phyloP scores from a whole-genome alignment of 2,797 vertebrate species.

The Ctenopoma multispine region DNA sequence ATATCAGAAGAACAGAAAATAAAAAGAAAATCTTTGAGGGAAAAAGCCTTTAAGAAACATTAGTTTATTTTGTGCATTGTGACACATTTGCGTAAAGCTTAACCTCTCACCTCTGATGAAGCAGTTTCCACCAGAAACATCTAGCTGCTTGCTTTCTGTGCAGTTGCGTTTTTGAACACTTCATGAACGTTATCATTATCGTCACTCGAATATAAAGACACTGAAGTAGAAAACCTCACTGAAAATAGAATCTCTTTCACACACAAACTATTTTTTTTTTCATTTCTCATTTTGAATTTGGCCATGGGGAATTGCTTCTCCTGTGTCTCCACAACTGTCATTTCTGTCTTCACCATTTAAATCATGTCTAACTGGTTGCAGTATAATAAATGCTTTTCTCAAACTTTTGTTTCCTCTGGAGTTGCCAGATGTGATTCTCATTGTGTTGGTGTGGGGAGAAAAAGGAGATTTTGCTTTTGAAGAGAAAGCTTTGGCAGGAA shows the following conservation, averaged over 20 bases:
- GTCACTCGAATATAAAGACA: not conserved
- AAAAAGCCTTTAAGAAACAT: too few species aligned
- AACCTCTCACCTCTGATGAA: not conserved
- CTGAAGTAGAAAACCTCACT: not conserved
- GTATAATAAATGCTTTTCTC: conserved; percentile 60
- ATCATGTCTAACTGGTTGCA: conserved; percentile 38
- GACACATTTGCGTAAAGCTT: not conserved
- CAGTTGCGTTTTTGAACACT: not conserved
- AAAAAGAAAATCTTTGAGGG: not conserved
- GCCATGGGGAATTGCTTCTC: conserved; percentile 1
- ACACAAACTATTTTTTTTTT: conserved; percentile 7
- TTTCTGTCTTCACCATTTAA: conserved; percentile 40
- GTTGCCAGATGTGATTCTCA: conserved; percentile 61
- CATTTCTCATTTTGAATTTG: conserved; percentile 29
- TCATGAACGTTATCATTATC: not conserved
- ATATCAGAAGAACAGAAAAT: not conserved
- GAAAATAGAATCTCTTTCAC: not conserved
- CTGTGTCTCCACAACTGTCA: conserved; percentile 23
- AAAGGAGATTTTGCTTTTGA: conserved; percentile 65
- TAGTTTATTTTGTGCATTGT: not conserved
- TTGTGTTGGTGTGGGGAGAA: conserved; percentile 52
- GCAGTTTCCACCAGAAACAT: conserved; percentile 10
- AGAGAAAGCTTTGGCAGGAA: conserved; percentile 71
- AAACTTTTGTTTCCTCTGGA: conserved; percentile 63
- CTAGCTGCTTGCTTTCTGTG: conserved; percentile 6